Evolutionary conservation across 2,888 invertebrate species (phyloP), one percentile per base, ranked within the genome.

Genomic region (Odontomyia ornata): DNA sequence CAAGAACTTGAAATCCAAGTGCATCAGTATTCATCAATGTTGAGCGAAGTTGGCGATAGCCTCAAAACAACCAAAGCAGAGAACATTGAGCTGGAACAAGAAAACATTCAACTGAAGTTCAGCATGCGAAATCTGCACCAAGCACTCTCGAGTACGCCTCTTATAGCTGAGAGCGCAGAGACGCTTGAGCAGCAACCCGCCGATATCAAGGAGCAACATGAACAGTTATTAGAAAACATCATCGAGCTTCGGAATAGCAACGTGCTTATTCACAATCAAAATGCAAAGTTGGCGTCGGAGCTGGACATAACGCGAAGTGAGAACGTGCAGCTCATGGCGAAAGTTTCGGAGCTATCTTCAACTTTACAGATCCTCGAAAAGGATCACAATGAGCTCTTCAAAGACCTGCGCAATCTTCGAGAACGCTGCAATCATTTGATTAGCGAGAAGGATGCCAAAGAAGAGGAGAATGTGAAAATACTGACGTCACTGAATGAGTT

Each of bases 111-210:
- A 1, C 75, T 83, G 2, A 82, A 81, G 36, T 36, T 60, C 0
- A 81, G 81, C n/a, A 78, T 76, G 1, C 81, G 81, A 62, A 72
- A 78, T 4, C 77, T 83, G 0, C 81, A 81, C 71, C 81, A 82
- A 25, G 81, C 82, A 25, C 28, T 81, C 1, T 52, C 72, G 1
- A 76, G 75, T 77, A 21, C 47, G 15, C 1, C 25, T 9, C 21
- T 7, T 67, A 21, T 13, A 36, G 36, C 1, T 21, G 28, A 64
- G 15, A 3, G 18, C 0, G 2, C 43, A 23, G 23, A 30, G 0
- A 23, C 43, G 43, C n/a, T 18, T n/a, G 82, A 82, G 79, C 80
- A 80, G 62, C 36, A 25, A 60, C 18, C 71, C 0, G 77, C 81
- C 1, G 81, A 82, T 23, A 36, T 83, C 13, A 47, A 78, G 9